phyloP scores from a whole-genome alignment of 2,113 vertebrate genomes.

The Cephalopholis sonnerati region DNA sequence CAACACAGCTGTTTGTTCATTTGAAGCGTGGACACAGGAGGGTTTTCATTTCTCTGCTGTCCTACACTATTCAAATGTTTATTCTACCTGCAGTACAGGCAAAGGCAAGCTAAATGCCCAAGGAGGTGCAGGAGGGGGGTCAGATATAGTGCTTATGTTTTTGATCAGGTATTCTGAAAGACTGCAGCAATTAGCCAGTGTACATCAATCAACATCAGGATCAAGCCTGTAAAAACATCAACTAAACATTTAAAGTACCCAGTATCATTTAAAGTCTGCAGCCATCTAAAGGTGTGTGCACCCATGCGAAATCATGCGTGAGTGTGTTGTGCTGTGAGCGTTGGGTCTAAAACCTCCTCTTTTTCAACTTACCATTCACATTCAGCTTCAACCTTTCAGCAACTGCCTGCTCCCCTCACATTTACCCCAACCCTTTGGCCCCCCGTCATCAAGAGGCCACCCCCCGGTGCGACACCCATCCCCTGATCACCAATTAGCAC shows the following conservation, averaged over 20 bases:
- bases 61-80: slow-evolving; percentile 64
- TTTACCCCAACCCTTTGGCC: slow-evolving; percentile 56
- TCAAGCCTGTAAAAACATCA: slow-evolving; percentile 33
- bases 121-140: slow-evolving; percentile 8
- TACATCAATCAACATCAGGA: slow-evolving; percentile 36
- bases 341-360: slow-evolving; percentile 21
- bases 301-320: slow-evolving; percentile 26
- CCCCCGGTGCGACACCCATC: slow-evolving; percentile 53
- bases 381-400: slow-evolving; percentile 63
- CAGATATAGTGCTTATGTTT: slow-evolving; percentile 31
- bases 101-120: slow-evolving; percentile 29
- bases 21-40: slow-evolving; percentile 67
- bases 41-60: slow-evolving; percentile 67
- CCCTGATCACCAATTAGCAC: slow-evolving; percentile 81
- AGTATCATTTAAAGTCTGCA: slow-evolving; percentile 29
- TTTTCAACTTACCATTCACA: slow-evolving; percentile 43
- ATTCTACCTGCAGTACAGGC: slow-evolving; percentile 45
- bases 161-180: slow-evolving; percentile 43
- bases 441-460: slow-evolving; percentile 66
- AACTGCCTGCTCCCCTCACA: slow-evolving; percentile 36
- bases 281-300: slow-evolving; percentile 14
- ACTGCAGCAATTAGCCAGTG: slow-evolving; percentile 36
- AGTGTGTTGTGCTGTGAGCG: slow-evolving; percentile 7
- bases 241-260: slow-evolving; percentile 11
- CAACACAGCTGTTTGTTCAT: slow-evolving; percentile 80